Evolutionary conservation across 1,140 invertebrate genomes (phyloP), one percentile per base, ranked within the genome.

Genomic region (Aphidius gifuensis): DNA sequence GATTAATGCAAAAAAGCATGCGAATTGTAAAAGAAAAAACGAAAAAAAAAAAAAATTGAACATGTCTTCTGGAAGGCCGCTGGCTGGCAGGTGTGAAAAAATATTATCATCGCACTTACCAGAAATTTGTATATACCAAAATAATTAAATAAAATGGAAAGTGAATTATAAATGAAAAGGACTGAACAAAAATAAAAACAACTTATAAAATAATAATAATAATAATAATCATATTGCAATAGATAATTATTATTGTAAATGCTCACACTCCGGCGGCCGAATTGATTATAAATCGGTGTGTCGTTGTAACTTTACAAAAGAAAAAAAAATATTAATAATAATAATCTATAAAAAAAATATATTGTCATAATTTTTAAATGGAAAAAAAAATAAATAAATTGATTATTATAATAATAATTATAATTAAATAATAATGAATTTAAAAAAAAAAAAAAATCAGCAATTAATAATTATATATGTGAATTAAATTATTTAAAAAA

Each of bases 41-140:
- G 23, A 48, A 39, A 21, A 48, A 49, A 49, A 16, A 48, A 45
- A 58, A 45, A 40, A 58, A 50, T 49, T 49, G 23, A 63, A 64
- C 51, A 49, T 56, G 73, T 76, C 71, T 75, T 74, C 71, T 72
- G 64, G 69, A 66, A 61, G 70, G 70, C 73, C 70, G 72, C 72
- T 69, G 71, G 67, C 68, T 66, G 64, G 68, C 64, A 68, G 64
- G 69, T 76, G 73, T 72, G 68, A 66, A 68, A 61, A 61, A 65
- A 32, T 32, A 32, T 48, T 64, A 67, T 65, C 61, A 64, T 65
- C 65, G 58, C 68, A 58, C 65, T 60, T 64, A 61, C 65, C 68
- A 64, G 64, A 60, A 69, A 68, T 68, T 63, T 74, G 73, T 75
- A 75, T 60, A 75, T 70, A 74, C 70, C 71, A 72, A 73, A 71